phyloP scores from a whole-genome alignment of 2,797 vertebrate species.

The Tarsius wallacei region DNA sequence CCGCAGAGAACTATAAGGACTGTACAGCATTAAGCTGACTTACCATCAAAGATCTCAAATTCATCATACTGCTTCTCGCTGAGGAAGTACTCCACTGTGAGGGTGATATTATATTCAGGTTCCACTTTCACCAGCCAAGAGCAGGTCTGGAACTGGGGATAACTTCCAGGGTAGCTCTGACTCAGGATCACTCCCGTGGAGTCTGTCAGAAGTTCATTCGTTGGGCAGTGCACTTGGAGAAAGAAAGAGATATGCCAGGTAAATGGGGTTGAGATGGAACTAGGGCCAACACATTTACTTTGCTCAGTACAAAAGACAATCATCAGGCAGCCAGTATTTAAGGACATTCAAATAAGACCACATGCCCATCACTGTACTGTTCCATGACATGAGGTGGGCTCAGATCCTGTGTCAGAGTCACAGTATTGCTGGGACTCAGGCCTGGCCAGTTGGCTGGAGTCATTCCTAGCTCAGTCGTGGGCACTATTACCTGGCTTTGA shows the following conservation, averaged over 20 bases:
- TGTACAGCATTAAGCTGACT: slow-evolving; percentile 73
- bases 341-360: neutral
- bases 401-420: neutral
- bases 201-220: slow-evolving; percentile 96
- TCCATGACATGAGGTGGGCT: neutral
- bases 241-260: slow-evolving; percentile 26
- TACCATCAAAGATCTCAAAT: slow-evolving; percentile 98
- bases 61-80: slow-evolving; percentile 98
- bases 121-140: slow-evolving; percentile 98
- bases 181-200: slow-evolving; percentile 97
- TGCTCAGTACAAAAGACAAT: neutral
- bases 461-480: neutral
- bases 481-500: neutral
- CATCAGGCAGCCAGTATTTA: neutral
- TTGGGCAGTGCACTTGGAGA: slow-evolving; percentile 95
- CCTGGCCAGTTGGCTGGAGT: neutral
- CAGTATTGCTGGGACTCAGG: neutral
- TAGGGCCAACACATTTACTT: neutral
- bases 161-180: slow-evolving; percentile 95
- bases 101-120: slow-evolving; percentile 96
- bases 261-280: neutral
- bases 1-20: accelerated
- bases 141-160: slow-evolving; percentile 98
- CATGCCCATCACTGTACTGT: neutral
- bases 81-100: slow-evolving; percentile 98